phyloP scores from a whole-genome alignment of 2,113 vertebrate species.

The Hystrix cristata region DNA sequence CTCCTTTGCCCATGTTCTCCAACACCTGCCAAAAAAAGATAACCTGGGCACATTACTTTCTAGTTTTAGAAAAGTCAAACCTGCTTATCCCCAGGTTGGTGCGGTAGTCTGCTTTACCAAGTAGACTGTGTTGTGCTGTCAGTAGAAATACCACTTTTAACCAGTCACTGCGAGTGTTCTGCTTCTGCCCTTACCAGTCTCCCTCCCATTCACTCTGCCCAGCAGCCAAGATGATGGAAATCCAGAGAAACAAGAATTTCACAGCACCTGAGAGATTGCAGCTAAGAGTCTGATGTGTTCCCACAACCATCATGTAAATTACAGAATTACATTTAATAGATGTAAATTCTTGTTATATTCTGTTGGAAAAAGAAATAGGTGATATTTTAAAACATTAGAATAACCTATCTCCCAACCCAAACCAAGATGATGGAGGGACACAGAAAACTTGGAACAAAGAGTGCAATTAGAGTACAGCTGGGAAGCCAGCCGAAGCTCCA shows the following conservation, averaged over 20 bases:
- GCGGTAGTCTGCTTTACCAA: background rate
- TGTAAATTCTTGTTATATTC: background rate
- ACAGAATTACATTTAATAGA: background rate
- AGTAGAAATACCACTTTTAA: background rate
- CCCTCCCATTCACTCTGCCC: background rate
- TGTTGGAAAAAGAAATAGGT: background rate
- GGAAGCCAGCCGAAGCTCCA: rapidly evolving
- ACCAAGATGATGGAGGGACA: background rate
- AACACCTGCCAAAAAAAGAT: background rate
- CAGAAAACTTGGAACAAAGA: background rate
- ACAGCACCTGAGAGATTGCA: background rate
- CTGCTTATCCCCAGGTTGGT: background rate
- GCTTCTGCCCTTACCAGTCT: background rate
- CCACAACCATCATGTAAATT: background rate
- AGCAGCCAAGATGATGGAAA: background rate
- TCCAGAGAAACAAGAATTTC: background rate
- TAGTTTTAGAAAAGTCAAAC: background rate
- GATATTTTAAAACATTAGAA: background rate
- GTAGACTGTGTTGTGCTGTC: background rate
- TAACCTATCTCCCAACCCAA: background rate
- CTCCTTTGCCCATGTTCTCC: background rate
- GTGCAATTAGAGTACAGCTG: background rate
- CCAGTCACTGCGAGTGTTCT: background rate
- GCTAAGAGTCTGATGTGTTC: background rate
- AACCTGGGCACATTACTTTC: background rate